Evolutionary conservation across 2,113 vertebrate species (phyloP).

Genomic region (Onychorhynchus coronatus): DNA sequence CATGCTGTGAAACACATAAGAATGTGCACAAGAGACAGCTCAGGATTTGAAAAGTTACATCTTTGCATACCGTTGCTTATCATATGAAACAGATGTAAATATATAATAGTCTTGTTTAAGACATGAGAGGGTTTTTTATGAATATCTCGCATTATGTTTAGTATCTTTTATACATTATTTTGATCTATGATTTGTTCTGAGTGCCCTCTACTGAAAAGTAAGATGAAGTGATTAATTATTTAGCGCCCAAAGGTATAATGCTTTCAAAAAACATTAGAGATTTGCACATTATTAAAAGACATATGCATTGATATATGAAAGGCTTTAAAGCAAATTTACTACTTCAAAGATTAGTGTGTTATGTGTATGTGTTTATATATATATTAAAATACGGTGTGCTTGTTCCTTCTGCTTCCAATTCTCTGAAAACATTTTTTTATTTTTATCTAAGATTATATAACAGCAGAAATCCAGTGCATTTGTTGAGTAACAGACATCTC

Average conservation of each 20-base stretch:
- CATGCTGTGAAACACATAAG: not conserved
- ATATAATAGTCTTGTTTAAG: not conserved
- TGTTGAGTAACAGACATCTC: not conserved
- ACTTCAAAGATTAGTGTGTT: not conserved
- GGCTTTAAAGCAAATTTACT: not conserved
- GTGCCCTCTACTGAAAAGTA: constrained; percentile 72
- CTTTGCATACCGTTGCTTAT: not conserved
- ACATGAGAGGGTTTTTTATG: not conserved
- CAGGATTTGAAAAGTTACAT: not conserved
- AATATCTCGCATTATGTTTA: not conserved
- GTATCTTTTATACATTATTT: constrained; percentile 17
- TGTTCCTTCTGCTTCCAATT: not conserved
- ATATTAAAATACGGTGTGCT: not conserved
- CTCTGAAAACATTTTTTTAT: not conserved
- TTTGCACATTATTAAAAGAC: not conserved
- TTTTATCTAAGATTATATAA: not conserved
- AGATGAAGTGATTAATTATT: constrained; percentile 69
- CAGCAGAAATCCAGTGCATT: not conserved
- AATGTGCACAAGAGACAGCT: not conserved
- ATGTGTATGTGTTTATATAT: not conserved
- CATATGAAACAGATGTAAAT: constrained; percentile 12
- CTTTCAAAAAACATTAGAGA: not conserved
- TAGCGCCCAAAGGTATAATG: not conserved
- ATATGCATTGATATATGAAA: not conserved
- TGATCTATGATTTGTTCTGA: constrained; percentile 65